Base-by-base conservation (phyloP, 1,140 invertebrate genomes). In the Dryas iulia region DNA sequence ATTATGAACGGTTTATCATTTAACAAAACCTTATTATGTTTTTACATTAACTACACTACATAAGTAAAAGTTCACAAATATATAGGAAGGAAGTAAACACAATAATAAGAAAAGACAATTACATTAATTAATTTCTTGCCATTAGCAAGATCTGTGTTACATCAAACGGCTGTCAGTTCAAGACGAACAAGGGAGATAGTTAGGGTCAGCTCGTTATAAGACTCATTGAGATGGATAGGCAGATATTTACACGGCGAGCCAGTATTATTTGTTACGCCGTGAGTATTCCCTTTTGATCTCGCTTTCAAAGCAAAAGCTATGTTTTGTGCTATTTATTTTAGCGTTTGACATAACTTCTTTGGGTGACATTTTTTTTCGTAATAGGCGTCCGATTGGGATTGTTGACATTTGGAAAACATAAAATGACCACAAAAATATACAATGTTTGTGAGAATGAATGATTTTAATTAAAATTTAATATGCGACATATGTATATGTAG, bases 161-260 rank as follows among this genome's bases (percentile, higher is more conserved):
- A 39, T 59, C 30, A 59, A 24, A 18, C 2, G 35, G 1, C 1
- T 23, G 59, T 52, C 59, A 60, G 1, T n/a, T 7, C 12, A 53
- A 62, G 39, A 61, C 8, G 58, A 28, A 59, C 12, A 52, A 52
- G 4, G 18, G 56, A 59, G 64, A 52, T 26, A 52, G 35, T 18
- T 47, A 10, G 12, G 30, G 59, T 62, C 59, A 62, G 25, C 59
- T 62, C 31, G 26, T 59, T 59, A 60, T 14, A 12, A 18, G 31
- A 35, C 23, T 60, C 58, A 59, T 66, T 60, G 65, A 66, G 56
- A 60, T 59, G 21, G 39, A 60, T 33, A 53, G 57, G 56, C 5
- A 30, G 60, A 54, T 57, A 52, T 59, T 66, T 30, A 66, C 28
- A 52, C 39, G 39, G 52, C 25, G 57, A 60, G 56, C 26, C 35